Percentiles rank a stretch among this genome's conserved stretches.
Conservation (phyloP, 92 coral and sea anemone genomes). For the Umimayanthus chanpuru region DNA sequence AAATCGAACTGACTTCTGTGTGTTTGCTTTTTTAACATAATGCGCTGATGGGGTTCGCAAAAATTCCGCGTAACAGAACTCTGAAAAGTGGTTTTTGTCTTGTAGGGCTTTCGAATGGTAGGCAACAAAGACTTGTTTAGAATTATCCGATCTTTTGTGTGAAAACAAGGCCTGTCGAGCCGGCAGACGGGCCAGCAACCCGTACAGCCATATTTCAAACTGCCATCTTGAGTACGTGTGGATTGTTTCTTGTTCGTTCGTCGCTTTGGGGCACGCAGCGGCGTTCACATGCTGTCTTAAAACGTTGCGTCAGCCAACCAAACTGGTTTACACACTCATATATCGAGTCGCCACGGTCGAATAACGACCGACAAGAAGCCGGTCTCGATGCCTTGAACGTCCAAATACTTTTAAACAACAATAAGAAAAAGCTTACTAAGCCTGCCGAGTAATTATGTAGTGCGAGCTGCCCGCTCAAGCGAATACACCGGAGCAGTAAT, state of each 20-base stretch:
- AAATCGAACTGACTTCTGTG: slow-evolving; percentile 47
- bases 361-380: slow-evolving; percentile 30
- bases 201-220: slow-evolving; percentile 34
- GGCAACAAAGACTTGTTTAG: slow-evolving; percentile 11
- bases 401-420: neutral
- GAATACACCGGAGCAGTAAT: neutral
- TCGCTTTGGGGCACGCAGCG: neutral
- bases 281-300: neutral
- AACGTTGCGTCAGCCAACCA: neutral
- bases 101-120: neutral
- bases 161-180: slow-evolving; percentile 9
- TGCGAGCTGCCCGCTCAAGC: slow-evolving; percentile 6
- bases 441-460: neutral
- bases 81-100: slow-evolving; percentile 18
- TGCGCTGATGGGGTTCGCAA: neutral
- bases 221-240: slow-evolving; percentile 25
- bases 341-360: slow-evolving; percentile 22
- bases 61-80: neutral
- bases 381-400: neutral
- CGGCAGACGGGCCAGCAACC: slow-evolving; percentile 8
- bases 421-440: neutral
- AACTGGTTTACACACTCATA: neutral
- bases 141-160: slow-evolving; percentile 24
- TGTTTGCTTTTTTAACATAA: neutral
- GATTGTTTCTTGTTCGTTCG: neutral